These are phyloP conservation scores for Drosophila mayri DNA, from an alignment of 1,140 invertebrate species.

Conservation along the genomic window DNA sequence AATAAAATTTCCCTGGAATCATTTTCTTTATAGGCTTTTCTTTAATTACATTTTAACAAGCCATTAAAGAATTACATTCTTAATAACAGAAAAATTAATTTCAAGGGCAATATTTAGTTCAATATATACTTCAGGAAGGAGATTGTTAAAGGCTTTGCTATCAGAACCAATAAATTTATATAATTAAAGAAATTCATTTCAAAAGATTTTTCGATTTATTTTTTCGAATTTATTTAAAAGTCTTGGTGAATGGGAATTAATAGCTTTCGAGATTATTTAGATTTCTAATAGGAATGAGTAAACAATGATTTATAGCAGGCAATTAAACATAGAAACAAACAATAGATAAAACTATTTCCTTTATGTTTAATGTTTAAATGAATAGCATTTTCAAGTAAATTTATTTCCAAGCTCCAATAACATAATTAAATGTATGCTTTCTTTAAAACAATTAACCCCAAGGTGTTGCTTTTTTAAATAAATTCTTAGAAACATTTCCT, in stretches of 20 bases:
- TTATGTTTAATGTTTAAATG: neutral
- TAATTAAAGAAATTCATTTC: neutral
- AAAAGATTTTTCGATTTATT: fast-evolving
- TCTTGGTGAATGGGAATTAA: neutral
- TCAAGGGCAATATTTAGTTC: neutral
- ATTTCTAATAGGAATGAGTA: neutral
- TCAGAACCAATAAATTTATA: neutral
- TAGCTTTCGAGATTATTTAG: neutral
- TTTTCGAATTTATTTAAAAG: neutral
- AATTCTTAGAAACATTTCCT: neutral
- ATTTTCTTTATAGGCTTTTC: neutral
- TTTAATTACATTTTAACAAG: neutral
- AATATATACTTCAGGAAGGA: no score
- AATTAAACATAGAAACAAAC: neutral
- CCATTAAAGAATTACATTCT: no score
- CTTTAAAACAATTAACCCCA: neutral
- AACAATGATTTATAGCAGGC: neutral
- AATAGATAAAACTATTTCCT: neutral
- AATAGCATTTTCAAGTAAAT: neutral
- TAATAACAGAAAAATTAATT: neutral
- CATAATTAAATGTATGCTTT: neutral
- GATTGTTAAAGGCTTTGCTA: neutral
- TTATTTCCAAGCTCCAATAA: neutral
- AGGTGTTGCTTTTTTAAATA: conserved; percentile 1
- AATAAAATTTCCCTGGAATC: neutral